Conservation (phyloP, 2,797 vertebrate species). For the Ctenochaetus hawaiiensis region DNA sequence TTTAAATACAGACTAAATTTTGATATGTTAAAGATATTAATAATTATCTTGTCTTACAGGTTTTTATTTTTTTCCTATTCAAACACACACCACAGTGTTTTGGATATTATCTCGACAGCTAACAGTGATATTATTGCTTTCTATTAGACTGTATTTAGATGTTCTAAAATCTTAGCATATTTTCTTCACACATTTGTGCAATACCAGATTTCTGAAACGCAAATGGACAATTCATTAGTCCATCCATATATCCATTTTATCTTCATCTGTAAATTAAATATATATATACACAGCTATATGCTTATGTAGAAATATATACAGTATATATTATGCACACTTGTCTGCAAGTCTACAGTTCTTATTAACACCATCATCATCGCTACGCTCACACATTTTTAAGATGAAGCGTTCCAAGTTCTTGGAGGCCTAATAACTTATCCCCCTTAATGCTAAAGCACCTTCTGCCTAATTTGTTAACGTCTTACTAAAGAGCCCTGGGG, state of each 20-base stretch:
- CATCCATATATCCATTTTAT: not conserved
- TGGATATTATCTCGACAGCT: conserved; percentile 3
- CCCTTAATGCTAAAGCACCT: conserved; percentile 54
- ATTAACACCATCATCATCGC: conserved; percentile 31
- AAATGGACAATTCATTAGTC: not conserved
- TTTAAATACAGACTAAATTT: not conserved
- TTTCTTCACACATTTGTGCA: not conserved
- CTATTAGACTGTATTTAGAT: not conserved
- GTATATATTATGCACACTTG: not conserved
- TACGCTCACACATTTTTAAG: conserved; percentile 55
- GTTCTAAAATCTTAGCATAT: not conserved
- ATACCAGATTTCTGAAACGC: not conserved
- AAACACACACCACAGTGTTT: not conserved
- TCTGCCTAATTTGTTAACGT: conserved; percentile 73
- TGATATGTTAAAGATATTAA: conserved; percentile 12
- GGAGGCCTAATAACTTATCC: conserved; percentile 58
- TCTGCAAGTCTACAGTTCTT: conserved; percentile 1
- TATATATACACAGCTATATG: too few relatives aligned
- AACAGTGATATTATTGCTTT: not conserved
- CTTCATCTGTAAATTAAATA: not conserved
- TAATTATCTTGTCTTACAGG: not conserved
- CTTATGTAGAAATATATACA: not conserved
- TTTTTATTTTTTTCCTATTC: not conserved
- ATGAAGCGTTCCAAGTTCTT: conserved; percentile 52
- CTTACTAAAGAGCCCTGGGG: conserved; percentile 61